These are phyloP conservation scores for Sycobia sp. DNA, from an alignment of 1,140 invertebrate species.

Conservation along the genomic window DNA sequence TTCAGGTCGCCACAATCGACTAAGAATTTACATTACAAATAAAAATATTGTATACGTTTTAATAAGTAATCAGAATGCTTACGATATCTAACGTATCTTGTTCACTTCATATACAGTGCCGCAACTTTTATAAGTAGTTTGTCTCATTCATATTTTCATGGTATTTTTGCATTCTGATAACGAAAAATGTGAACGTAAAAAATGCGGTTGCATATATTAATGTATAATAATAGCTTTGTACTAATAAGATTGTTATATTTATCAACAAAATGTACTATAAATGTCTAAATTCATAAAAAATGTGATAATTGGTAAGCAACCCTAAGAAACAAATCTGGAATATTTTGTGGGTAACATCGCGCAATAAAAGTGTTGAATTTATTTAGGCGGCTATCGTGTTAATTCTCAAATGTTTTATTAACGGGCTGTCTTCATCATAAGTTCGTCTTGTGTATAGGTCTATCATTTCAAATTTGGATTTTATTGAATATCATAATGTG, in stretches of 20 bases:
- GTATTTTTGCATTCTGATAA: conserved; percentile 35
- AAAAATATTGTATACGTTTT: conserved; percentile 8
- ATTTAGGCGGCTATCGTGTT: too few relatives aligned
- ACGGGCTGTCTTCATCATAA: too few relatives aligned
- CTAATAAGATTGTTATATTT: conserved; percentile 34
- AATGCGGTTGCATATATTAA: conserved; percentile 31
- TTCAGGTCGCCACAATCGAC: conserved; percentile 42
- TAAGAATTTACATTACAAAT: conserved; percentile 17
- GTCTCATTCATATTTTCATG: not conserved
- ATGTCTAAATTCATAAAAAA: too few relatives aligned
- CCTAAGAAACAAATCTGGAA: too few relatives aligned
- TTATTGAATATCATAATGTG: too few relatives aligned
- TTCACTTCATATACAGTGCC: not conserved
- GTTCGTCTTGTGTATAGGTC: too few relatives aligned
- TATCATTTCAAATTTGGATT: too few relatives aligned
- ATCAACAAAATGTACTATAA: conserved; percentile 38
- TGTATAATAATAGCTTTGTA: conserved; percentile 24
- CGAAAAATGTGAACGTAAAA: conserved; percentile 11
- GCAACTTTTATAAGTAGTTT: not conserved
- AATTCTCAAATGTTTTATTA: too few relatives aligned
- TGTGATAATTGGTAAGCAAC: too few relatives aligned
- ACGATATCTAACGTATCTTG: not conserved
- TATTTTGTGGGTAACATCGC: too few relatives aligned
- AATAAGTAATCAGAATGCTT: conserved; percentile 26
- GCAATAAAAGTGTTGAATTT: too few relatives aligned